Base-by-base conservation (phyloP, 2,113 vertebrate species). In the Peromyscus maniculatus region DNA sequence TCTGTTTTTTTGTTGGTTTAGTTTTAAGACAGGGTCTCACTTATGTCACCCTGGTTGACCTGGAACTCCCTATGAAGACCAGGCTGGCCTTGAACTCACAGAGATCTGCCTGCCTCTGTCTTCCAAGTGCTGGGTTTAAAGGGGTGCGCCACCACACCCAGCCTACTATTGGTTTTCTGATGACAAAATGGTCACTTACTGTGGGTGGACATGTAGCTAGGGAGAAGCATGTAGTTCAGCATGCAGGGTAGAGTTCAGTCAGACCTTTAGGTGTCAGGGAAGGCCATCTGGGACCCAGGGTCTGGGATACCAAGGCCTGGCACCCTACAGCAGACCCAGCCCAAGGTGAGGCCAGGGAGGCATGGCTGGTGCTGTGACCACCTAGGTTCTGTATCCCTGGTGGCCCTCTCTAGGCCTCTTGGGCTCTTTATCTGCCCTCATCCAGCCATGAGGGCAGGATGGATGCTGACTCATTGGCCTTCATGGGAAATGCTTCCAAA, bases 401-500 rank as follows among this genome's bases (percentile, higher is more conserved):
- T 24, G 28, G n/a, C 46, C 39, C 52, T 43, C 33, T 62, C 39
- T 88, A 77, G 77, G 75, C 36, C 36, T 59, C 3, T 71, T 21
- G 1, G 59, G 12, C 21, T 82, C 66, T 55, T 39, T 19, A 49
- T 33, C 49, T 43, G 33, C 21, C 22, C 31, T 39, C 3, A 0
- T 15, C 57, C 49, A 55, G 84, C 36, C n/a, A 78, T 74, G 16
- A 95, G 74, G 77, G 71, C 69, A 43, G 71, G 24, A 74, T 55
- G 4, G 33, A 28, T 67, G 77, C 86, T 94, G 93, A 96, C 69
- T 93, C 78, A 36, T 46, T 8, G 24, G 43, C 87, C 77, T 97
- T 95, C 88, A 83, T 75, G 93, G 95, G 92, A 92, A 95, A 86
- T 57, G 71, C 79, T 79, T 92, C 64, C 43, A 43, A 90, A 72